Conservation (phyloP, 1,140 invertebrate species). For the Zaprionus vittiger region DNA sequence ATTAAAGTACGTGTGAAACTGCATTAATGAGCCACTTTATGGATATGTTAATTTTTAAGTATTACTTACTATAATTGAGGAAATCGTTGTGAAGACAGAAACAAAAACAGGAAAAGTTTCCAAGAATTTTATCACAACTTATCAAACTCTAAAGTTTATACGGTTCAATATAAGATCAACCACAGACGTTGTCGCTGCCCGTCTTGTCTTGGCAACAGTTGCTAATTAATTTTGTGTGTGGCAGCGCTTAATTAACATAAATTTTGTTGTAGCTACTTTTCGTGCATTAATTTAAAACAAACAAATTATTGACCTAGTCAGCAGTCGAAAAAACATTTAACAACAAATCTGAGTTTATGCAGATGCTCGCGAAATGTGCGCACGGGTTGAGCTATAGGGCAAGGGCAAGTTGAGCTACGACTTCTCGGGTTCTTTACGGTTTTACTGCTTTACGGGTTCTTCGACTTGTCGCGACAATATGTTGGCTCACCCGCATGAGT, state of each 20-base stretch:
- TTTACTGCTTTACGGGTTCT: not conserved
- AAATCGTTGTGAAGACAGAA: not conserved
- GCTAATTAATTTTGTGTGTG: conserved; percentile 26
- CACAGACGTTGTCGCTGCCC: not conserved
- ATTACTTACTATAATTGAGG: conserved; percentile 11
- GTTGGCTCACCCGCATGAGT: conserved; percentile 19
- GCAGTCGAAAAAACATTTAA: not conserved
- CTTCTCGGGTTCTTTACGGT: not conserved
- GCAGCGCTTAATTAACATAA: conserved; percentile 35
- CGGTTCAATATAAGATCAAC: not conserved
- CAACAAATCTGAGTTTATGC: conserved; percentile 36
- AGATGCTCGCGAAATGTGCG: conserved; percentile 20
- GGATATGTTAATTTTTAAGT: conserved; percentile 20
- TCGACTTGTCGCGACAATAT: conserved; percentile 10
- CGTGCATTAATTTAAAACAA: conserved; percentile 42
- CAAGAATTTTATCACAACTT: conserved; percentile 8
- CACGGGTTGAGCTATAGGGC: conserved; percentile 9
- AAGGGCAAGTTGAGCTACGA: conserved; percentile 7
- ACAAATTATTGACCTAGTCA: conserved; percentile 57
- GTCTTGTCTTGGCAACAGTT: not conserved
- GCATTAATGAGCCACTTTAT: conserved; percentile 5
- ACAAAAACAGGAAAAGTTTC: not conserved
- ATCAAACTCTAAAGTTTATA: not conserved
- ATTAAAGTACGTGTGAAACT: conserved; percentile 46
- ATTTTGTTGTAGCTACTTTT: conserved; percentile 14